phyloP scores from a whole-genome alignment of 2,797 vertebrate species.

The Hydrophis major region DNA sequence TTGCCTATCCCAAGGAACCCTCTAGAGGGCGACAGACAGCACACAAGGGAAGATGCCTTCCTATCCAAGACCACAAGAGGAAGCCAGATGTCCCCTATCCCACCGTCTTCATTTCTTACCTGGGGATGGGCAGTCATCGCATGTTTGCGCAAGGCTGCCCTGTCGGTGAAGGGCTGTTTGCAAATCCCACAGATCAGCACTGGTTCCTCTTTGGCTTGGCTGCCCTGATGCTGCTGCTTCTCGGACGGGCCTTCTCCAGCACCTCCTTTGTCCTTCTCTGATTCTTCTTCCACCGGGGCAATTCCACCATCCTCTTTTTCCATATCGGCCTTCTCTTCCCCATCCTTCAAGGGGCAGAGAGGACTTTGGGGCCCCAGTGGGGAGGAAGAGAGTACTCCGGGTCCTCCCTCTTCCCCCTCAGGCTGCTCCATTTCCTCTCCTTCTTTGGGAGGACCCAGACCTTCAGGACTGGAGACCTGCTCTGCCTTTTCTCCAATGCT shows the following conservation, averaged over 20 bases:
- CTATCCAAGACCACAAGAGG: not conserved
- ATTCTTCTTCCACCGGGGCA: not conserved
- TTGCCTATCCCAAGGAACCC: not conserved
- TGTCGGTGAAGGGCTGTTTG: constrained; percentile 68
- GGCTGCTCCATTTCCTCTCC: constrained; percentile 44
- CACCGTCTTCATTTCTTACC: constrained; percentile 42
- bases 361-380: constrained; percentile 48
- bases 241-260: constrained; percentile 39
- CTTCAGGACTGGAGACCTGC: constrained; percentile 65
- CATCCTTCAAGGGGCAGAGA: not conserved
- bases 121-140: constrained; percentile 66
- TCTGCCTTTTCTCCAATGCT: constrained; percentile 68
- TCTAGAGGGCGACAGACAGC: not conserved
- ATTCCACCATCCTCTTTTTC: constrained; percentile 38
- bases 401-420: constrained; percentile 27
- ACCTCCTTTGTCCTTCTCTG: constrained; percentile 26
- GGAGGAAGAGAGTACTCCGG: not conserved
- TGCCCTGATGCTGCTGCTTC: constrained; percentile 54
- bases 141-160: constrained; percentile 63
- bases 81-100: not conserved
- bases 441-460: constrained; percentile 1
- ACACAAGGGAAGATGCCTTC: not conserved
- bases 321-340: constrained; percentile 38
- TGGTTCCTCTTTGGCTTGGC: constrained; percentile 61
- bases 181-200: constrained; percentile 66